Percentiles rank a stretch among this genome's conserved stretches.
These are phyloP conservation scores for Tipula unca DNA, from an alignment of 2,888 invertebrate genomes.

Conservation along the genomic window DNA sequence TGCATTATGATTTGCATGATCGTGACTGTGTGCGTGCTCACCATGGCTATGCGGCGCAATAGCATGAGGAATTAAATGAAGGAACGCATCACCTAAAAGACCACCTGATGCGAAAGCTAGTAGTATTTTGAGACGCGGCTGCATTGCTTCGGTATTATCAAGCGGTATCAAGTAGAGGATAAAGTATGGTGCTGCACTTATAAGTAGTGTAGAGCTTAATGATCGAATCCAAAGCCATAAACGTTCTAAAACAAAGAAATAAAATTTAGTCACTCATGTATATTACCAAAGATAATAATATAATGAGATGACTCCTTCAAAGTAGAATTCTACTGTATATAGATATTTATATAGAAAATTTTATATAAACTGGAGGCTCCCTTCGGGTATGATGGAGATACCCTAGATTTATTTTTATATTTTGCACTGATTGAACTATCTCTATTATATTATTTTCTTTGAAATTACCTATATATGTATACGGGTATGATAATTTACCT, in stretches of 20 bases:
- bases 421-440: too few species aligned
- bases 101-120: constrained; percentile 93
- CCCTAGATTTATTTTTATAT: too few species aligned
- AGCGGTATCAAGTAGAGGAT: constrained; percentile 89
- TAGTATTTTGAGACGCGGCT: constrained; percentile 80
- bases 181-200: constrained; percentile 91
- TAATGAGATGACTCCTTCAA: too few species aligned
- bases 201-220: constrained; percentile 81
- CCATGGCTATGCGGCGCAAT: constrained; percentile 50
- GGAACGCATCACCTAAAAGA: constrained; percentile 94
- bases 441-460: too few species aligned
- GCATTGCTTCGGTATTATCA: constrained; percentile 73
- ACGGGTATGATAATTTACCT: constrained; percentile 28
- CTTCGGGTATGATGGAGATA: too few species aligned
- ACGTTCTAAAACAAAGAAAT: constrained; percentile 24
- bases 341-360: too few species aligned
- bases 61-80: constrained; percentile 98
- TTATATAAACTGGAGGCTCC: too few species aligned
- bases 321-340: too few species aligned
- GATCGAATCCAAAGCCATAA: constrained; percentile 67
- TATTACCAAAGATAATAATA: too few species aligned
- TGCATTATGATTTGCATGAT: constrained; percentile 45
- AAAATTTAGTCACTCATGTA: background rate
- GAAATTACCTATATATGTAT: too few species aligned
- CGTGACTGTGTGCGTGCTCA: constrained; percentile 33